A percentile compares a stretch with the other conserved stretches of the same genome.
Evolutionary conservation across 2,888 invertebrate genomes (phyloP).

Genomic region (Dynastes hyllus): DNA sequence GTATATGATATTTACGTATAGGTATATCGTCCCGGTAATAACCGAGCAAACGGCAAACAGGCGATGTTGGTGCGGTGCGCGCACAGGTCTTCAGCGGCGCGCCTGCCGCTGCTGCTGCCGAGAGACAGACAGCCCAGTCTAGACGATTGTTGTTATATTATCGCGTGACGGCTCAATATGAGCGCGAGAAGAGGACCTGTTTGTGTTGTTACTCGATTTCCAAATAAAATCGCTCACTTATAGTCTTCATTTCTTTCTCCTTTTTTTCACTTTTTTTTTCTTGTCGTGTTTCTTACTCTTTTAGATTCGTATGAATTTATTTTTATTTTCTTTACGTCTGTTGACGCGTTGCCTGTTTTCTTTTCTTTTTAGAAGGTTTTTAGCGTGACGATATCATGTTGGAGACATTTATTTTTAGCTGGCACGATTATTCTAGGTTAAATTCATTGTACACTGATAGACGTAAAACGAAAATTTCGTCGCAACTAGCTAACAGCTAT

Average conservation of each 20-base stretch:
- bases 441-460: too few relatives aligned
- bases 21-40: too few relatives aligned
- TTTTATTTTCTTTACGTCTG: not conserved
- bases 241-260: not conserved
- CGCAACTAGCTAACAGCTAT: too few relatives aligned
- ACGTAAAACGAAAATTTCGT: too few relatives aligned
- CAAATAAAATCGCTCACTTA: conserved; percentile 23
- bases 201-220: conserved; percentile 32
- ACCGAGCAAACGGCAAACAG: too few relatives aligned
- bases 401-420: too few relatives aligned
- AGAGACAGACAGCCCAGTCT: conserved; percentile 35
- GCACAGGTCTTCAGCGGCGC: not conserved
- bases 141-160: conserved; percentile 50
- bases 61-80: not conserved
- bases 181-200: conserved; percentile 26
- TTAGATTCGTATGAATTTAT: not conserved
- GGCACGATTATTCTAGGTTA: too few relatives aligned
- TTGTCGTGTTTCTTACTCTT: not conserved
- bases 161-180: conserved; percentile 51
- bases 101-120: not conserved
- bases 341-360: not conserved
- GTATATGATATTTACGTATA: too few relatives aligned
- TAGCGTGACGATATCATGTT: too few relatives aligned
- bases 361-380: not conserved
- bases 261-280: not conserved